Evolutionary conservation across 2,888 invertebrate genomes (phyloP), one percentile per base, ranked within the genome.

Genomic region (Lycia hirtaria): DNA sequence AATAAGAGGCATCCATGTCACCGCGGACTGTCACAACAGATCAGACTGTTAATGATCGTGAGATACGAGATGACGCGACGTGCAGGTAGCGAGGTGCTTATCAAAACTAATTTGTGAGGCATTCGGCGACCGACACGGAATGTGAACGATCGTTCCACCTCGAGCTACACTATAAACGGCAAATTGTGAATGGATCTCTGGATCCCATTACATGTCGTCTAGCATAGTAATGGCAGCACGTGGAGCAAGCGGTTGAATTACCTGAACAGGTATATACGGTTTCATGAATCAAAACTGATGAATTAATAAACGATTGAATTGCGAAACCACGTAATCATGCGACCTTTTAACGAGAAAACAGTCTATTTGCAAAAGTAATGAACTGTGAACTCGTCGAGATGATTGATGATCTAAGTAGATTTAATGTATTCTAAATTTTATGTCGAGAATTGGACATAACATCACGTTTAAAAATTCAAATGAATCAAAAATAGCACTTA

Each of bases 71-170:
- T 41, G 50, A 64, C 64, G 69, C 62, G 55, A 40, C 61, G 64
- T 64, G 70, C 79, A 81, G 81, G 79, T 79, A 80, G 76, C 73
- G 70, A 51, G 41, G 17, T 48, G 71, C 63, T 72, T 74, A 73
- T 72, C 73, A 72, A 67, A 75, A 73, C 76, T 76, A 82, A 86
- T 83, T 83, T 81, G 78, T 78, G 72, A 71, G 78, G 81, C 65
- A 82, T 83, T 78, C 75, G 69, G 72, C 67, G 72, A 67, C 53
- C 67, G 76, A 71, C 75, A 73, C 70, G 73, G 72, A 80, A 80
- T 78, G 72, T 71, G 66, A 71, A 67, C 72, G 68, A 68, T 67
- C 71, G 65, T 63, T 56, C 56, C 59, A 72, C 76, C 47, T 32
- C 28, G 20, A 41, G 50, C 48, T 32, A 45, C 47, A 41, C 30